A percentile compares a stretch with the other conserved stretches of the same genome.
These are phyloP conservation scores for Gymnopithys bicolor DNA, from an alignment of 2,797 vertebrate species.

Conservation along the genomic window DNA sequence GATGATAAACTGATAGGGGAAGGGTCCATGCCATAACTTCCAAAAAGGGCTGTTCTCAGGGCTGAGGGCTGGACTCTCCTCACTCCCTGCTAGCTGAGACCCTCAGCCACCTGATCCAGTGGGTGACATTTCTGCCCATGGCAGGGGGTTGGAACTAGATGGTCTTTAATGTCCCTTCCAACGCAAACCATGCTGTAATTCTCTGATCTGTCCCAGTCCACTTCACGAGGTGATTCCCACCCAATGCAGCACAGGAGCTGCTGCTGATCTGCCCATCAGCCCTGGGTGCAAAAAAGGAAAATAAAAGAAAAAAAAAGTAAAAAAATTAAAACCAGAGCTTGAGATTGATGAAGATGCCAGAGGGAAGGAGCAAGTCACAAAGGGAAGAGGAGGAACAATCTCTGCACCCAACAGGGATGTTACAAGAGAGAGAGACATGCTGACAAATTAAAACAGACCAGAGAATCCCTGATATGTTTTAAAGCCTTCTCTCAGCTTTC, in stretches of 20 bases:
- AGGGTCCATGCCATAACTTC: not conserved
- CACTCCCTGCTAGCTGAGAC: no score
- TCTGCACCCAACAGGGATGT: not conserved
- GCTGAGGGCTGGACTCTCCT: not conserved
- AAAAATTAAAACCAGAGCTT: not conserved
- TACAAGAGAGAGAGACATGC: not conserved
- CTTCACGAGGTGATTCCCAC: not conserved
- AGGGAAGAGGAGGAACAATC: constrained; percentile 4
- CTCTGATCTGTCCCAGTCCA: not conserved
- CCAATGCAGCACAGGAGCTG: not conserved
- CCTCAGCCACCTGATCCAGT: not conserved
- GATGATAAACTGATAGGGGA: not conserved
- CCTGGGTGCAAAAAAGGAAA: not conserved
- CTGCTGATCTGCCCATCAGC: not conserved
- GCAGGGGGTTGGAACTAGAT: not conserved
- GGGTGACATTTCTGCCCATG: not conserved
- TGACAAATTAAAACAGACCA: constrained; percentile 52
- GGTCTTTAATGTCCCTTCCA: not conserved
- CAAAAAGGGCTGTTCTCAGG: not conserved
- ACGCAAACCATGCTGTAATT: not conserved
- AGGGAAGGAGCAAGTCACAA: not conserved
- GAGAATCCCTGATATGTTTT: not conserved
- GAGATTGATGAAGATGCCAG: not conserved
- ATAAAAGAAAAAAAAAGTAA: rapidly evolving
- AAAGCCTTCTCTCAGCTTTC: constrained; percentile 36